Evolutionary conservation across 1,140 invertebrate genomes (phyloP).

Genomic region (Prorops nasuta): DNA sequence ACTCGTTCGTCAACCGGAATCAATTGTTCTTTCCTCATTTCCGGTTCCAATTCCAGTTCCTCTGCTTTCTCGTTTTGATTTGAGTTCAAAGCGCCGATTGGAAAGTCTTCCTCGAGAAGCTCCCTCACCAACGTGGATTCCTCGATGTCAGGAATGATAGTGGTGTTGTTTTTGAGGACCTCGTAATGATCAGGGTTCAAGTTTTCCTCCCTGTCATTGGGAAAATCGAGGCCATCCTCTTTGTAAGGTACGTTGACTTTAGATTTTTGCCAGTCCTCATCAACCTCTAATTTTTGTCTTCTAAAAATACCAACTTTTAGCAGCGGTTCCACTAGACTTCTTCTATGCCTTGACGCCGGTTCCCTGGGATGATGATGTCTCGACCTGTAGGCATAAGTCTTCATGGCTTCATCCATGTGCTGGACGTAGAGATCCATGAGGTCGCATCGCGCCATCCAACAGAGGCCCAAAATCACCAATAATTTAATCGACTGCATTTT

Average conservation of each 20-base stretch:
- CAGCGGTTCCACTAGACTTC: constrained; percentile 24
- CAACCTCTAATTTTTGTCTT: constrained; percentile 42
- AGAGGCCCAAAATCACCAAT: constrained; percentile 22
- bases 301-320: constrained; percentile 34
- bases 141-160: neutral
- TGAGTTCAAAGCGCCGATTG: neutral
- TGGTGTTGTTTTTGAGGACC: constrained; percentile 17
- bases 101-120: constrained; percentile 2
- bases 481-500: constrained; percentile 38
- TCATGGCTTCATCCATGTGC: constrained; percentile 53
- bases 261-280: constrained; percentile 28
- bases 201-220: constrained; percentile 36
- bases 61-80: neutral
- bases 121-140: too few relatives aligned
- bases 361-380: constrained; percentile 21
- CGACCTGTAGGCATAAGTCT: constrained; percentile 28
- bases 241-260: constrained; percentile 19
- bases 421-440: constrained; percentile 51
- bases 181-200: constrained; percentile 31
- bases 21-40: neutral
- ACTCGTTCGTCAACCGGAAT: neutral
- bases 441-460: constrained; percentile 35
- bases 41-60: neutral
- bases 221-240: constrained; percentile 39
- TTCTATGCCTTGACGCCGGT: constrained; percentile 20